phyloP scores from a whole-genome alignment of 2,113 vertebrate genomes.

The Actenoides hombroni region DNA sequence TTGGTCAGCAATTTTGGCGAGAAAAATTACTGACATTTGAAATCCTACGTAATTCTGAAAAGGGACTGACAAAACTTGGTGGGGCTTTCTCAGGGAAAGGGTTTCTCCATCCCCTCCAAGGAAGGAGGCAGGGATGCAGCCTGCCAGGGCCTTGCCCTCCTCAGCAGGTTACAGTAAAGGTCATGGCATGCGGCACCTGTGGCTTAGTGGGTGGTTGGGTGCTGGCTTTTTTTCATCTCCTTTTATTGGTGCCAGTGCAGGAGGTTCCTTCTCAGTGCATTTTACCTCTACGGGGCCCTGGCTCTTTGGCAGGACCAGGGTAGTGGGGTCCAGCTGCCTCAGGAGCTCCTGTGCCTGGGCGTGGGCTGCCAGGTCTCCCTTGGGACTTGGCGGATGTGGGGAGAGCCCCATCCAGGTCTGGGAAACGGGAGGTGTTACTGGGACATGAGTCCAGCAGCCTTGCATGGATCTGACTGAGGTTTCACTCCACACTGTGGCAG shows the following conservation, averaged over 20 bases:
- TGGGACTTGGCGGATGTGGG: neutral
- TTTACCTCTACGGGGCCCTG: neutral
- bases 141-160: accelerated
- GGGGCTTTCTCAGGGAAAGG: neutral
- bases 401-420: neutral
- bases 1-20: neutral
- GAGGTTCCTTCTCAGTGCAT: neutral
- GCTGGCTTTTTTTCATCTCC: neutral
- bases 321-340: neutral
- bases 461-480: neutral
- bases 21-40: neutral
- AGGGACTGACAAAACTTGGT: neutral
- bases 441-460: neutral
- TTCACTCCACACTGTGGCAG: neutral
- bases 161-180: neutral
- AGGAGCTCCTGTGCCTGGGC: no score
- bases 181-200: neutral
- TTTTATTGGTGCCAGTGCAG: neutral
- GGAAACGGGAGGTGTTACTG: neutral
- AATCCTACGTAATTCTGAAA: neutral
- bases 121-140: neutral
- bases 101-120: neutral
- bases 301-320: neutral
- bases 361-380: neutral
- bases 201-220: neutral